Conservation (phyloP, 2,113 vertebrate genomes). For the Oncorhynchus mykiss region DNA sequence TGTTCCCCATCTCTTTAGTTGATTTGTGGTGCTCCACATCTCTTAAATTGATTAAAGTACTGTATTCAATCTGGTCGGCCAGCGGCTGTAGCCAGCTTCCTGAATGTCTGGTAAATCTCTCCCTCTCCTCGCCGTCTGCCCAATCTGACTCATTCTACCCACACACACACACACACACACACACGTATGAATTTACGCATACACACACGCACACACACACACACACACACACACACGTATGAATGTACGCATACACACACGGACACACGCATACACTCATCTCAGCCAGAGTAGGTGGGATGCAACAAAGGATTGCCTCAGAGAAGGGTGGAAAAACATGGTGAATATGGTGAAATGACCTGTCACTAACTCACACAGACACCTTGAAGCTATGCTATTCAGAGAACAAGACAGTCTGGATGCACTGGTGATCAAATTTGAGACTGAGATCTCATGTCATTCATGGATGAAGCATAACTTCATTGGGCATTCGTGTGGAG, state of each 20-base stretch:
- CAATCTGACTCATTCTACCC: not conserved
- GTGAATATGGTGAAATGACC: constrained; percentile 21
- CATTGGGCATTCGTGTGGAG: not conserved
- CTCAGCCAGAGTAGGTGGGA: constrained; percentile 31
- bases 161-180: not conserved
- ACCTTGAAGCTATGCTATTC: not conserved
- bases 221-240: not conserved
- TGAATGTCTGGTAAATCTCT: not conserved
- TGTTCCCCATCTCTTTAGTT: not conserved
- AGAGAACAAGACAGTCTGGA: constrained; percentile 2
- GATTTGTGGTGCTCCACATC: not conserved
- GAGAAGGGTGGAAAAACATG: constrained; percentile 14
- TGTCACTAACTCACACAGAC: constrained; percentile 6
- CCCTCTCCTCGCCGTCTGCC: constrained; percentile 12
- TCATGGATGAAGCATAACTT: not conserved
- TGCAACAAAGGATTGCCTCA: constrained; percentile 1
- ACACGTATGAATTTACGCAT: not conserved
- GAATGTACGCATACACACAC: not conserved
- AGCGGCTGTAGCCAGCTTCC: not conserved
- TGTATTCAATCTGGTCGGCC: not conserved
- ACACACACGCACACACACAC: not conserved
- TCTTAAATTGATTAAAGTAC: not conserved
- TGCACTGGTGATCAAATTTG: not conserved
- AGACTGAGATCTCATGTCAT: not conserved
- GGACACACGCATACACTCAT: constrained; percentile 12